These are phyloP conservation scores for Arion vulgaris DNA, from an alignment of 1,140 invertebrate species.

Conservation along the genomic window DNA sequence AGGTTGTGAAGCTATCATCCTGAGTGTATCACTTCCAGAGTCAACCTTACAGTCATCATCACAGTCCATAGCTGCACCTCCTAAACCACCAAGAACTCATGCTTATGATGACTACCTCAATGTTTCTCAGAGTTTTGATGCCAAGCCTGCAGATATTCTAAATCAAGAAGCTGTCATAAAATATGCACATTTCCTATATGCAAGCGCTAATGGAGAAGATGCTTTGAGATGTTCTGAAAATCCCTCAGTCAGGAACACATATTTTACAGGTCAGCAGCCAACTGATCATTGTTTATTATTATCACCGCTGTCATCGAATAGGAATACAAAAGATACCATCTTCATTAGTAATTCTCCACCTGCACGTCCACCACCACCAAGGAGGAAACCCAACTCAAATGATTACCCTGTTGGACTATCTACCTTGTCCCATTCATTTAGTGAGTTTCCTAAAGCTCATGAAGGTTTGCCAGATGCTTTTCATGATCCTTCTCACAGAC, in stretches of 20 bases:
- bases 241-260: slow-evolving; percentile 28
- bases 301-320: not conserved
- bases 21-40: not conserved
- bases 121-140: not conserved
- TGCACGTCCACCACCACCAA: slow-evolving; percentile 44
- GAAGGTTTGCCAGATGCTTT: slow-evolving; percentile 17
- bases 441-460: not conserved
- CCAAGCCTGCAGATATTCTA: not conserved
- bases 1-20: not conserved
- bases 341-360: slow-evolving; percentile 35
- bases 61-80: slow-evolving; percentile 16
- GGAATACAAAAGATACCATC: not conserved
- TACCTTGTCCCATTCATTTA: not conserved
- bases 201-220: not conserved
- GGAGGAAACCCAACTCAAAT: slow-evolving; percentile 40
- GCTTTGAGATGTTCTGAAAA: not conserved
- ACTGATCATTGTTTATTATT: not conserved
- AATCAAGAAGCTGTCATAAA: not conserved
- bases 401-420: not conserved
- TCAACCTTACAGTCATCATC: not conserved
- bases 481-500: not conserved
- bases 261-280: slow-evolving; percentile 24
- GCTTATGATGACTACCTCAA: slow-evolving; percentile 69
- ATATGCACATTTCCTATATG: not conserved
- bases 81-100: slow-evolving; percentile 81